phyloP scores from a whole-genome alignment of 92 coral and sea anemone species.

The Pocillopora meandrina region DNA sequence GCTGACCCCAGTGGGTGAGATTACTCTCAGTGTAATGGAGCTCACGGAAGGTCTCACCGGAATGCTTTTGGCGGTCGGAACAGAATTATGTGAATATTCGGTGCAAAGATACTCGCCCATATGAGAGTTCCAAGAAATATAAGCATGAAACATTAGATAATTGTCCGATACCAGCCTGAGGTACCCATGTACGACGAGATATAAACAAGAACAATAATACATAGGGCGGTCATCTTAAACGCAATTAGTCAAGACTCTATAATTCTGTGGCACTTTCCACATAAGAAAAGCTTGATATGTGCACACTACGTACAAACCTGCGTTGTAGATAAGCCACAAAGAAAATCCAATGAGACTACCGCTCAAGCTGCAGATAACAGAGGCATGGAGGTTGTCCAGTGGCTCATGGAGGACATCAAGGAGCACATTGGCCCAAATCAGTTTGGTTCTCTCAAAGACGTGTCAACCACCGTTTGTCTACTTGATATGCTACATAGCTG shows the following conservation, averaged over 20 bases:
- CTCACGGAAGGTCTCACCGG: conserved; percentile 72
- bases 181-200: conserved; percentile 73
- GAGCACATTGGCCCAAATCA: too few species aligned
- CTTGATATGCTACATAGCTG: too few species aligned
- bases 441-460: too few species aligned
- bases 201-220: conserved; percentile 73
- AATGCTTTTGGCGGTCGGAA: conserved; percentile 68
- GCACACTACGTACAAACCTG: conserved; percentile 75
- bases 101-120: conserved; percentile 69
- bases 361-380: conserved; percentile 55
- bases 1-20: conserved; percentile 42
- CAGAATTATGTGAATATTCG: conserved; percentile 65
- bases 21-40: conserved; percentile 60
- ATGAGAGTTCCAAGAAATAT: conserved; percentile 62
- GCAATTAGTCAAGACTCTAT: conserved; percentile 84
- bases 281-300: conserved; percentile 87
- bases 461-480: too few species aligned
- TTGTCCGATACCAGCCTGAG: conserved; percentile 66
- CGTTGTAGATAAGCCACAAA: conserved; percentile 77
- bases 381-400: too few species aligned
- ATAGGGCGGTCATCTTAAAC: conserved; percentile 77
- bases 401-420: too few species aligned
- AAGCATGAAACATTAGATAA: conserved; percentile 65
- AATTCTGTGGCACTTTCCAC: conserved; percentile 86
- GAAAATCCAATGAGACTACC: conserved; percentile 65